Evolutionary conservation across 2,113 vertebrate genomes (phyloP).

Genomic region (Petrocephalus zakoni): DNA sequence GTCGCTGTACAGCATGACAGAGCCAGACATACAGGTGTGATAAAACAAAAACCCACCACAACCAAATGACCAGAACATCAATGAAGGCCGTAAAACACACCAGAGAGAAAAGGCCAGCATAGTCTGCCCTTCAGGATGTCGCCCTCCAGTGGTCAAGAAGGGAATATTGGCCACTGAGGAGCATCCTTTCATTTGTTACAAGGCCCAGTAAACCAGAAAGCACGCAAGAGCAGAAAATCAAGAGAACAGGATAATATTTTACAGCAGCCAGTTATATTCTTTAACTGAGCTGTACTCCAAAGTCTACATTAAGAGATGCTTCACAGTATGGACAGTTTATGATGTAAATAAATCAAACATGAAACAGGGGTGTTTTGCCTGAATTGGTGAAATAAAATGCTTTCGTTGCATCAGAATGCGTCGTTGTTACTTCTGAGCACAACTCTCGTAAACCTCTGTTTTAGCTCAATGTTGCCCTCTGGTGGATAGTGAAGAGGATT

Average conservation of each 20-base stretch:
- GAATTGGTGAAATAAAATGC: not conserved
- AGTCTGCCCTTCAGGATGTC: not conserved
- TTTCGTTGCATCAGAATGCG: not conserved
- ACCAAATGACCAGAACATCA: not conserved
- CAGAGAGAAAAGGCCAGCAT: not conserved
- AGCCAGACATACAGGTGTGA: not conserved
- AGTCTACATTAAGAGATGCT: not conserved
- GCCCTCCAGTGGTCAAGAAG: not conserved
- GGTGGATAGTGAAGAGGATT: not conserved
- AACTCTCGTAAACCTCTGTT: no score
- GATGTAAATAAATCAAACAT: not conserved
- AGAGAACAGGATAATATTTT: not conserved
- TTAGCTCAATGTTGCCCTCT: not conserved
- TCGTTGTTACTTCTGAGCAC: not conserved
- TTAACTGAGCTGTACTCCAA: not conserved
- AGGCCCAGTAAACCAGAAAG: not conserved
- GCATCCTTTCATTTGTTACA: not conserved
- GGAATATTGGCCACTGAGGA: not conserved
- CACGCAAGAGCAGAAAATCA: not conserved
- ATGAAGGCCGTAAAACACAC: not conserved
- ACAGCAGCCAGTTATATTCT: not conserved
- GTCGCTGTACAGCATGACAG: not conserved
- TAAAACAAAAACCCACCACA: not conserved
- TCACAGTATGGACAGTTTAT: not conserved
- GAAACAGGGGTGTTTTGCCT: not conserved